phyloP scores from a whole-genome alignment of 2,888 invertebrate species.

The Idaea aversata region DNA sequence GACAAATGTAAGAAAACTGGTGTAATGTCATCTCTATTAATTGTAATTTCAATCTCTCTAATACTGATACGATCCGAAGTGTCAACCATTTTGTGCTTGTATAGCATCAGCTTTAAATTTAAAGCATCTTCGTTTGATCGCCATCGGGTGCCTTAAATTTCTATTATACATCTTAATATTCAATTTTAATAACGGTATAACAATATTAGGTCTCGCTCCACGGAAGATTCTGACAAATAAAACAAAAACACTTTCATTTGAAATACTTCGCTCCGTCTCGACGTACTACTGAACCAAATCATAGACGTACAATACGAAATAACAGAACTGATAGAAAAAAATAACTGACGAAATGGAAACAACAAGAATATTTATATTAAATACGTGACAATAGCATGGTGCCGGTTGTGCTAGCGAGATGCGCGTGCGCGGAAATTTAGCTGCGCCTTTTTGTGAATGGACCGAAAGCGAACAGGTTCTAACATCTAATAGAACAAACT shows the following conservation, averaged over 20 bases:
- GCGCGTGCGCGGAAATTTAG: constrained; percentile 60
- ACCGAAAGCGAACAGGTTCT: constrained; percentile 60
- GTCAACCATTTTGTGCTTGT: background rate
- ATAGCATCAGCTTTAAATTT: background rate
- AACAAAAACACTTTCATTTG: constrained; percentile 31
- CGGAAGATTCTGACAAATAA: constrained; percentile 19
- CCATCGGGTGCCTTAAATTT: background rate
- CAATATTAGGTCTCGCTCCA: constrained; percentile 18
- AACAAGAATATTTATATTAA: constrained; percentile 46
- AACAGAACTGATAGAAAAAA: constrained; percentile 38
- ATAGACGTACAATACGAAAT: constrained; percentile 28
- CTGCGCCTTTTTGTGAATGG: constrained; percentile 71
- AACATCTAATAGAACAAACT: constrained; percentile 59
- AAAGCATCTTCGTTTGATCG: background rate
- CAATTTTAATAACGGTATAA: constrained; percentile 1
- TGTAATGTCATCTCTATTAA: background rate
- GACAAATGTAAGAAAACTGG: background rate
- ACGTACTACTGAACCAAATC: constrained; percentile 32
- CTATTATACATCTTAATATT: background rate
- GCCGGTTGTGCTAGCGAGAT: constrained; percentile 55
- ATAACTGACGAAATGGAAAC: constrained; percentile 37
- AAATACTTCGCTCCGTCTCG: constrained; percentile 23
- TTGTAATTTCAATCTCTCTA: background rate
- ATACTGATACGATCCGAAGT: background rate
- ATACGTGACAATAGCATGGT: constrained; percentile 55